phyloP scores from a whole-genome alignment of 1,140 invertebrate genomes.

The Condylostylus longicornis region DNA sequence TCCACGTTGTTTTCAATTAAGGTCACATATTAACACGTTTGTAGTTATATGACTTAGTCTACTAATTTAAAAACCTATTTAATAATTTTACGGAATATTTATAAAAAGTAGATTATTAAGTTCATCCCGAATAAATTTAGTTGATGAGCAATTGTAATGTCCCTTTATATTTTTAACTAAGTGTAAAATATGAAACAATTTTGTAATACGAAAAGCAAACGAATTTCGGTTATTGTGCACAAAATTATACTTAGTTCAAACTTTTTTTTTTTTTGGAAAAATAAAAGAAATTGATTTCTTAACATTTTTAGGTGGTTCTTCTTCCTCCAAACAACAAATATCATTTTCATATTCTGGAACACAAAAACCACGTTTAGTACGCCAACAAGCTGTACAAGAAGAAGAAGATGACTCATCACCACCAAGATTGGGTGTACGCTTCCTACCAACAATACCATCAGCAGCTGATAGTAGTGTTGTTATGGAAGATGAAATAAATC shows the following conservation, averaged over 20 bases:
- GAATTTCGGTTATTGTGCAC: background rate
- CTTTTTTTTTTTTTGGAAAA: too few relatives aligned
- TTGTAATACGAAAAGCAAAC: background rate
- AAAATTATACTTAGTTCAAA: background rate
- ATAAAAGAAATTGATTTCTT: too few relatives aligned
- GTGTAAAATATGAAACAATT: too few relatives aligned
- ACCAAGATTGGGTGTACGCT: slow-evolving; percentile 44
- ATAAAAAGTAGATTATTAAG: too few relatives aligned
- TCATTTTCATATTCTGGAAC: too few relatives aligned
- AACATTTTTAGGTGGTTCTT: background rate
- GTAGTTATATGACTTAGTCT: too few relatives aligned
- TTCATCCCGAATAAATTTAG: too few relatives aligned
- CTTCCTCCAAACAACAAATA: too few relatives aligned
- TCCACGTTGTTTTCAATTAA: too few relatives aligned
- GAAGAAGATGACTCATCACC: slow-evolving; percentile 48
- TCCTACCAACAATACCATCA: slow-evolving; percentile 65
- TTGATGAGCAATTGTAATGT: slow-evolving; percentile 9
- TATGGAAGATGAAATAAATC: slow-evolving; percentile 44
- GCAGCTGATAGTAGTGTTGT: slow-evolving; percentile 63
- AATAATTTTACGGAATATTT: too few relatives aligned
- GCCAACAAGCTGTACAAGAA: slow-evolving; percentile 58
- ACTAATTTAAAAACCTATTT: too few relatives aligned
- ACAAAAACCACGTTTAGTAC: slow-evolving; percentile 56
- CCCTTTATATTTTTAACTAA: slow-evolving; percentile 9
- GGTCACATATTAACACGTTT: too few relatives aligned